Evolutionary conservation across 1,140 invertebrate genomes (phyloP), one percentile per base, ranked within the genome.

Genomic region (Procambarus clarkii): DNA sequence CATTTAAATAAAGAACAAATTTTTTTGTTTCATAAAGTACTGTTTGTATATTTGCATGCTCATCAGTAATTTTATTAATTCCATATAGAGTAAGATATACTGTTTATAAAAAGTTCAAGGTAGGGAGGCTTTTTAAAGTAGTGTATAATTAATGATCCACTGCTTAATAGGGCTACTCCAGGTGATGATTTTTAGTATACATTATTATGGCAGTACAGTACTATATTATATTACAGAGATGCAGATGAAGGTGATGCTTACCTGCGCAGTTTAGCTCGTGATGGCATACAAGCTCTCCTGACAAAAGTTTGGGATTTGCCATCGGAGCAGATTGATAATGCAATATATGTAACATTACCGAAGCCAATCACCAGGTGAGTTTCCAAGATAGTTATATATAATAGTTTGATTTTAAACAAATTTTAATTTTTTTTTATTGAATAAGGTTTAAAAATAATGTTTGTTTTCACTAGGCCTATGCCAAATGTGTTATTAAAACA

Each of bases 301-400:
- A 99, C 98, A 94, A 96, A 97, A 94, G 96, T 99, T 92, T 99
- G 97, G 97, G 96, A 97, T 93, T 94, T 98, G 2, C 97, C 97
- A 1, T 96, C 96, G 18, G 96, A 98, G 94, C 95, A 96, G 79
- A 95, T 97, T 1, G 97, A 98, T 48, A 97, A 97, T 93, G 96
- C 95, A 9, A 96, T 98, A 93, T 96, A 97, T 48, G 97, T 96
- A 0, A 96, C 96, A 94, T 95, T 99, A 58, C 98, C 98, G 11
- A 95, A 95, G 86, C 96, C 96, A 15, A 96, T 95, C 71, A 97
- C 96, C 92, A 92, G 86, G 94, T 95, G 93, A 88, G 92, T 91
- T 45, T 15, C 7, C n/a, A n/a, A 24, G 21, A 69, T 5, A 18
- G 0, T 18, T n/a, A 5, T 18, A 21, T 18, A n/a, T 5, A 18